Conservation (phyloP, 2,113 vertebrate genomes). For the Mugil cephalus region DNA sequence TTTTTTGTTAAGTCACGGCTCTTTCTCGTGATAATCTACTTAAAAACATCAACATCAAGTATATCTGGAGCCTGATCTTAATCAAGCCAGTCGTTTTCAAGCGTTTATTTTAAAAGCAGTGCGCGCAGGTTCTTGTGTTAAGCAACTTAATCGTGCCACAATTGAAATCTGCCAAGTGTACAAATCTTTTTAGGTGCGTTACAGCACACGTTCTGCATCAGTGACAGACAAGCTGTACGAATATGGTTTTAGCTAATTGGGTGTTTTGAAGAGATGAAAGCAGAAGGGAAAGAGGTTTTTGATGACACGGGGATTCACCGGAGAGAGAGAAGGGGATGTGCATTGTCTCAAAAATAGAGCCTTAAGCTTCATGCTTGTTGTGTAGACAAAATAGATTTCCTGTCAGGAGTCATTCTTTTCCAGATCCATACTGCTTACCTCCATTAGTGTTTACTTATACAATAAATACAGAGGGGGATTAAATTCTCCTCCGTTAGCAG, state of each 20-base stretch:
- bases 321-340: conserved; percentile 32
- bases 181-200: conserved; percentile 10
- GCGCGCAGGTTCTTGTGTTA: neutral
- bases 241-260: conserved; percentile 64
- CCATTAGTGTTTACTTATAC: conserved; percentile 60
- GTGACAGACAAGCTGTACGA: conserved; percentile 37
- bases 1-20: conserved; percentile 21
- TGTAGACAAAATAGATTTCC: conserved; percentile 69
- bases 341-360: conserved; percentile 67
- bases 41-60: conserved; percentile 47
- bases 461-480: conserved; percentile 59
- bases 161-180: conserved; percentile 30
- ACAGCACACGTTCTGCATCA: conserved; percentile 34
- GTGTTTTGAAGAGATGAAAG: conserved; percentile 61
- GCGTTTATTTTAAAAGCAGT: neutral
- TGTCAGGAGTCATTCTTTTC: conserved; percentile 65
- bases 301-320: conserved; percentile 59
- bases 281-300: conserved; percentile 52
- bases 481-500: conserved; percentile 31
- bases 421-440: conserved; percentile 59
- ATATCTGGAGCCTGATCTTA: conserved; percentile 56
- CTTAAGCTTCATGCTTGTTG: conserved; percentile 64
- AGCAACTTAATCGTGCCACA: conserved; percentile 10
- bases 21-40: conserved; percentile 46
- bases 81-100: conserved; percentile 45